Evolutionary conservation across 2,888 invertebrate species (phyloP).

Genomic region (Xestia ashworthii): DNA sequence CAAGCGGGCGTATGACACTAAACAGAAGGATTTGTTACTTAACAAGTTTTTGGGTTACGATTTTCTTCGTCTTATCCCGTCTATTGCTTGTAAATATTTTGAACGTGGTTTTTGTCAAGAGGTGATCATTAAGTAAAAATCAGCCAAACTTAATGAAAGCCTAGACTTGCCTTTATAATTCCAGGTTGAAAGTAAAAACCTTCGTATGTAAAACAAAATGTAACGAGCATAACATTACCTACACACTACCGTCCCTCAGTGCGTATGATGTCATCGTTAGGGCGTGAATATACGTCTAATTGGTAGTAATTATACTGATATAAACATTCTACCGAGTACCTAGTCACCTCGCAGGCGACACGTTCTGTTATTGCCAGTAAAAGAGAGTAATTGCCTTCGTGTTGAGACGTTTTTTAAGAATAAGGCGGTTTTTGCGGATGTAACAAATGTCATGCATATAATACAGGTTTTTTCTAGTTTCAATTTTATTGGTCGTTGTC

Average conservation of each 20-base stretch:
- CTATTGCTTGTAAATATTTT: too few relatives aligned
- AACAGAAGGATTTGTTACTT: too few relatives aligned
- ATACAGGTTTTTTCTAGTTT: neutral
- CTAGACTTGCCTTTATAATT: neutral
- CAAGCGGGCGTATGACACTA: too few relatives aligned
- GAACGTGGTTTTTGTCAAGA: too few relatives aligned
- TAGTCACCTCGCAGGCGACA: constrained; percentile 29
- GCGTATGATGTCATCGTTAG: constrained; percentile 59
- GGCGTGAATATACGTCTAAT: constrained; percentile 62
- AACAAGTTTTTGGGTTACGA: too few relatives aligned
- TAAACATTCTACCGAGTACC: constrained; percentile 48
- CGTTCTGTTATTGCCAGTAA: constrained; percentile 18
- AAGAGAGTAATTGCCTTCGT: constrained; percentile 20
- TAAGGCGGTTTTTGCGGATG: neutral
- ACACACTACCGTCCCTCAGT: constrained; percentile 15
- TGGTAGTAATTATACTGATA: constrained; percentile 60
- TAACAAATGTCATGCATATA: neutral
- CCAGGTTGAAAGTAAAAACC: neutral
- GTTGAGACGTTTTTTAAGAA: constrained; percentile 14
- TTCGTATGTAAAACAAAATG: constrained; percentile 3
- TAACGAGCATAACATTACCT: constrained; percentile 1
- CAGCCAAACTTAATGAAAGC: neutral
- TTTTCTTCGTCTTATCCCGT: too few relatives aligned
- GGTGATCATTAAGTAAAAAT: neutral
- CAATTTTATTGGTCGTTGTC: neutral